phyloP scores from a whole-genome alignment of 2,113 vertebrate species.

The Eudyptes chrysolophus region DNA sequence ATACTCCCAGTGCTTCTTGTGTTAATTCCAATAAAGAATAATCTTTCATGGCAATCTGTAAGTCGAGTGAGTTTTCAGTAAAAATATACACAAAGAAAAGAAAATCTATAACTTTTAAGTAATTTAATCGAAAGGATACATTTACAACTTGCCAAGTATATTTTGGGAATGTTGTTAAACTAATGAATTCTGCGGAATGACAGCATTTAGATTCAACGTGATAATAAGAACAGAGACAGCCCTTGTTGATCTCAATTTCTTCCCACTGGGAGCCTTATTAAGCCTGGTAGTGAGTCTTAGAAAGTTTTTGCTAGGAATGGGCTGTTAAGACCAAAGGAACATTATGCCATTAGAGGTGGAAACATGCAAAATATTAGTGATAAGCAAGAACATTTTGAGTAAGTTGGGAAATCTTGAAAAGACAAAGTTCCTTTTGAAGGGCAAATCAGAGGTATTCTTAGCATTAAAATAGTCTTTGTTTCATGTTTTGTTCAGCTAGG shows the following conservation, averaged over 20 bases:
- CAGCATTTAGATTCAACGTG: constrained; percentile 47
- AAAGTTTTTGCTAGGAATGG: constrained; percentile 54
- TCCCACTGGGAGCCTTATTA: constrained; percentile 62
- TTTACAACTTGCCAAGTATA: constrained; percentile 47
- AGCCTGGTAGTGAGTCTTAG: constrained; percentile 30
- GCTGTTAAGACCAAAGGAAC: constrained; percentile 40
- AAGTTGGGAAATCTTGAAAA: constrained; percentile 20
- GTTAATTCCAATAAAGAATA: constrained; percentile 55
- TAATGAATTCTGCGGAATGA: constrained; percentile 67
- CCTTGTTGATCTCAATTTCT: constrained; percentile 62
- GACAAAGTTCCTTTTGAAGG: not conserved
- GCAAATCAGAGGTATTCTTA: not conserved
- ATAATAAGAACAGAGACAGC: constrained; percentile 57
- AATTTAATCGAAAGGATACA: constrained; percentile 31
- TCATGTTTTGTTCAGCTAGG: not conserved
- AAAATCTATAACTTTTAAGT: constrained; percentile 43
- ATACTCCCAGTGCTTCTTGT: constrained; percentile 31
- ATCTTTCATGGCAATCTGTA: constrained; percentile 20
- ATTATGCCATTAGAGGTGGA: constrained; percentile 3
- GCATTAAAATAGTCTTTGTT: not conserved
- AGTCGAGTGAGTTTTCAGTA: not conserved
- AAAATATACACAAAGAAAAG: constrained; percentile 30
- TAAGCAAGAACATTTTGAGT: constrained; percentile 16
- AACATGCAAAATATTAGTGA: not conserved
- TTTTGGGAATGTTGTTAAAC: constrained; percentile 59